Conservation (phyloP, 2,797 vertebrate genomes). For the Clarias laeviceps region DNA sequence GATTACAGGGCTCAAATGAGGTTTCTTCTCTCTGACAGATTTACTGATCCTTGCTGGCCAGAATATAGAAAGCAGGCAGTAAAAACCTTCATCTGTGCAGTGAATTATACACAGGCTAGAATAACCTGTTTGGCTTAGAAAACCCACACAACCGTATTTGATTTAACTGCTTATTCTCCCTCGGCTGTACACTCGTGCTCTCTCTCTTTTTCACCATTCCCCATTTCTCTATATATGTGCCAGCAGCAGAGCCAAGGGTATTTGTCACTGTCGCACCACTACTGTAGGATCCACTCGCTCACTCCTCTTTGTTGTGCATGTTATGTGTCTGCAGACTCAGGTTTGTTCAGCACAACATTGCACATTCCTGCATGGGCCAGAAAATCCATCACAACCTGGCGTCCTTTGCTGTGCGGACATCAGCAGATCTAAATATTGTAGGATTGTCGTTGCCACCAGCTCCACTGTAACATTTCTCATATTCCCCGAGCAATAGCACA, state of each 20-base stretch:
- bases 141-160: slow-evolving; percentile 67
- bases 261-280: slow-evolving; percentile 53
- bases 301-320: slow-evolving; percentile 31
- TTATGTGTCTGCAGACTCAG: slow-evolving; percentile 27
- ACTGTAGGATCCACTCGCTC: slow-evolving; percentile 54
- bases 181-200: slow-evolving; percentile 13
- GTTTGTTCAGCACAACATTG: slow-evolving; percentile 37
- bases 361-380: slow-evolving; percentile 33
- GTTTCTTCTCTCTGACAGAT: slow-evolving; percentile 77
- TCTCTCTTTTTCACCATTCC: not conserved
- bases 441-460: slow-evolving; percentile 40
- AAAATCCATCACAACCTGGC: slow-evolving; percentile 42
- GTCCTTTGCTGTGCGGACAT: slow-evolving; percentile 31
- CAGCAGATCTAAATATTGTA: slow-evolving; percentile 52
- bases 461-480: slow-evolving; percentile 53
- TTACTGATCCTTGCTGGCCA: slow-evolving; percentile 78
- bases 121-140: slow-evolving; percentile 78
- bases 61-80: slow-evolving; percentile 72
- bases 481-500: slow-evolving; percentile 70
- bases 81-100: slow-evolving; percentile 78
- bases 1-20: slow-evolving; percentile 72
- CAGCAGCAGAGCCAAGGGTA: slow-evolving; percentile 38
- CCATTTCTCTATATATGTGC: slow-evolving; percentile 44
- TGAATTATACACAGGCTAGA: slow-evolving; percentile 77
- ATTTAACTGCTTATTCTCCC: slow-evolving; percentile 64